Percentiles rank a stretch among this genome's conserved stretches.
Conservation (phyloP, 1,140 invertebrate genomes). For the Campoletis sonorensis region DNA sequence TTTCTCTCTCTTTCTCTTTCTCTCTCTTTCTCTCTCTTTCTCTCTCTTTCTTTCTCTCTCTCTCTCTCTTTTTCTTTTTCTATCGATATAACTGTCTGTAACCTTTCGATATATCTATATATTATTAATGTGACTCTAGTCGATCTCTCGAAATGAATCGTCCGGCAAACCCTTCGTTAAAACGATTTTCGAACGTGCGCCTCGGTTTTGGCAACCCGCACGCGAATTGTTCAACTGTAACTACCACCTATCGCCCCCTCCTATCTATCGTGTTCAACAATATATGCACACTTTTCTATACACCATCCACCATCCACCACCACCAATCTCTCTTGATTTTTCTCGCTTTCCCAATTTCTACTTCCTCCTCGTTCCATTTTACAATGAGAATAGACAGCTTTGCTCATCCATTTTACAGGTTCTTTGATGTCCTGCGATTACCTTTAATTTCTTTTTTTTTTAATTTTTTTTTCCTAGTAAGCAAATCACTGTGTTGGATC, state of each 20-base stretch:
- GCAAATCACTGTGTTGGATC: no score
- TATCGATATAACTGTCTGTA: no score
- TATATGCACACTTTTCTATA: background rate
- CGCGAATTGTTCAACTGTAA: conserved; percentile 50
- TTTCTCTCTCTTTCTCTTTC: background rate
- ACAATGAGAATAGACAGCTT: background rate
- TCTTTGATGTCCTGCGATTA: background rate
- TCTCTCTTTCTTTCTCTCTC: background rate
- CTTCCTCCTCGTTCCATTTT: background rate
- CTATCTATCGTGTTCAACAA: conserved; percentile 1
- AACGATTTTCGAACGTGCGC: conserved; percentile 53
- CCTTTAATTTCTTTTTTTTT: background rate
- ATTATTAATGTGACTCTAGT: conserved; percentile 27
- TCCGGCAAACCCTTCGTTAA: conserved; percentile 50
- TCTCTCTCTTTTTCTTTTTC: background rate
- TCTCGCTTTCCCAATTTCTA: conserved; percentile 33
- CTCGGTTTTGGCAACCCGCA: conserved; percentile 43
- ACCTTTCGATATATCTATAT: conserved; percentile 9
- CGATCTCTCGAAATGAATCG: conserved; percentile 52
- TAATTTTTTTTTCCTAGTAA: no score
- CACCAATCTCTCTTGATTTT: conserved; percentile 10
- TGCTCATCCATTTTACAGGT: background rate
- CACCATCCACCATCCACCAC: background rate
- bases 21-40: background rate
- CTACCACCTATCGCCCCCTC: conserved; percentile 32